A percentile compares a stretch with the other conserved stretches of the same genome.
These are phyloP conservation scores for Drosophila mulleri DNA, from an alignment of 2,888 invertebrate species.

Conservation along the genomic window DNA sequence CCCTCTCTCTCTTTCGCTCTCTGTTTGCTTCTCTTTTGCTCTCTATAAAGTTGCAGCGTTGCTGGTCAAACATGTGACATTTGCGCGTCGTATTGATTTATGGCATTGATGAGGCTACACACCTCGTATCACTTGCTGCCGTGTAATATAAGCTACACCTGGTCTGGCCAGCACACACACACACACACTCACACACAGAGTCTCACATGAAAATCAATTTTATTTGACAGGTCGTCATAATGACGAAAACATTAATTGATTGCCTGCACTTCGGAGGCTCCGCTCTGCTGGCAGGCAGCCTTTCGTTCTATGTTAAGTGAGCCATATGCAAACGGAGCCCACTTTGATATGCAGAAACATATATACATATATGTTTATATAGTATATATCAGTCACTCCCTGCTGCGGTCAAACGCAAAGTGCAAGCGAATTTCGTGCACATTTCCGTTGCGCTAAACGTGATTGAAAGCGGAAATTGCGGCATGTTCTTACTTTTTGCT, in stretches of 20 bases:
- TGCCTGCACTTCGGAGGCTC: conserved; percentile 11
- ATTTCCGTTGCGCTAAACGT: conserved; percentile 69
- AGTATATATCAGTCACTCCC: background rate
- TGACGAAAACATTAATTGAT: conserved; percentile 63
- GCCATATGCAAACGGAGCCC: conserved; percentile 31
- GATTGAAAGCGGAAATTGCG: conserved; percentile 76
- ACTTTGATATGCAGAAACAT: background rate
- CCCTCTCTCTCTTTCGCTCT: background rate
- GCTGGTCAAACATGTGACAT: conserved; percentile 37
- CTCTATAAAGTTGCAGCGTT: conserved; percentile 10
- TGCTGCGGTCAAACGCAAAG: conserved; percentile 11
- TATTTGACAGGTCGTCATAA: conserved; percentile 56
- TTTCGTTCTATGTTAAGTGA: conserved; percentile 24
- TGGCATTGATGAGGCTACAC: conserved; percentile 37
- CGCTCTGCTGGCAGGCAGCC: background rate
- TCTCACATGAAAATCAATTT: conserved; percentile 62
- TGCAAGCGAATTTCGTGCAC: conserved; percentile 52
- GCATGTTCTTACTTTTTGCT: conserved; percentile 50
- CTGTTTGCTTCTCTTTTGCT: background rate
- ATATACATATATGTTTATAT: background rate
- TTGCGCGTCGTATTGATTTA: conserved; percentile 71
- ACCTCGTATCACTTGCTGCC: conserved; percentile 23
- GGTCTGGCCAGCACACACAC: conserved; percentile 21
- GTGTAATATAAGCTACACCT: conserved; percentile 49
- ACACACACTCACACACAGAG: background rate